Evolutionary conservation across 2,797 vertebrate species (phyloP), one percentile per base, ranked within the genome.

Genomic region (Alauda arvensis): DNA sequence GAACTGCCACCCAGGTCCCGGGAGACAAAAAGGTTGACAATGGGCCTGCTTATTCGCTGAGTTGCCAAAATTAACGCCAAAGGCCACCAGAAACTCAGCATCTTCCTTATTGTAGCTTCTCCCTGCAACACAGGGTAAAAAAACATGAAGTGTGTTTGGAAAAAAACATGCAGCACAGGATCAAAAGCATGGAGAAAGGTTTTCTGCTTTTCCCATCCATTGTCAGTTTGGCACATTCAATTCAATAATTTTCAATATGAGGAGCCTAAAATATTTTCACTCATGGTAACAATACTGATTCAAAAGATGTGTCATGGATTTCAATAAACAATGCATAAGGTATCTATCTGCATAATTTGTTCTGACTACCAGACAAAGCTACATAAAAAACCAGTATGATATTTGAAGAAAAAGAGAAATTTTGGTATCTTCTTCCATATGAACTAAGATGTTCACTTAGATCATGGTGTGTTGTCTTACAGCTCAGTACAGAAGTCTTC

Each of bases 1-100:
- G 96, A 91, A 71, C 98, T 98, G 77, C 98, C 99, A 11, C 98
- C 98, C 17, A 99, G 98, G 95, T 99, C 99, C 12, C 99, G 98
- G 29, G 99, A 99, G n/a, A 99, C 99, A 87, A 99, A 99, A 84
- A 99, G 98, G 95, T 99, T 99, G 95, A 99, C 99, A 24, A 99
- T 99, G 29, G 99, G 99, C 74, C 99, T 97, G 49, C 99, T 99
- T 96, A 99, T 99, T 69, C 99, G 95, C 95, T 99, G 99, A 18
- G 99, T 99, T 55, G 99, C 99, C 94, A 99, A 93, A 96, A 99
- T 99, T 81, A 99, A 98, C 3, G 99, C 99, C 96, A 99, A 95
- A 34, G 99, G 99, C 99, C 99, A 99, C 99, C 99, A 99, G 96
- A 99, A 99, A 85, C 97, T 98, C 94, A 99, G 96, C 99, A 99